Evolutionary conservation across 1,140 invertebrate species (phyloP).

Genomic region (Macrocentrus cingulum): DNA sequence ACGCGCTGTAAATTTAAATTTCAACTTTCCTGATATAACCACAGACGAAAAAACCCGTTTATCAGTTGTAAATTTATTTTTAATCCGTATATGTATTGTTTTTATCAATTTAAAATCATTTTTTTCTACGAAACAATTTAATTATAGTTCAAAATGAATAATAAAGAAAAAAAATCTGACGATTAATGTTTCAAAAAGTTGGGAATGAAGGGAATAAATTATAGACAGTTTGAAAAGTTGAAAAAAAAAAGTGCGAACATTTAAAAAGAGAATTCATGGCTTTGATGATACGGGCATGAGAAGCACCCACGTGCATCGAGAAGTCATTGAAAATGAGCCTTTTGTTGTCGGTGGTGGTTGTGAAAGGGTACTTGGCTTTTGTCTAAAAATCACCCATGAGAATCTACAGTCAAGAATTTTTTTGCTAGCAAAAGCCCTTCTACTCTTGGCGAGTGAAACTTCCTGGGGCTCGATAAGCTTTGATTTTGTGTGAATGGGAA

Average conservation of each 20-base stretch:
- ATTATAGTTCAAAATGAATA: too few species aligned
- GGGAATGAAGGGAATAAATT: neutral
- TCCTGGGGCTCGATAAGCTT: neutral
- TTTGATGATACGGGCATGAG: neutral
- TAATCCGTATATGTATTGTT: too few species aligned
- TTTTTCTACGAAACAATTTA: too few species aligned
- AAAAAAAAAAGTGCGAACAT: neutral
- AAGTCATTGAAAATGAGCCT: conserved; percentile 1
- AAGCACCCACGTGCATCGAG: neutral
- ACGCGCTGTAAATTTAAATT: too few species aligned
- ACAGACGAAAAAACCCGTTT: too few species aligned
- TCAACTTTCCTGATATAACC: too few species aligned
- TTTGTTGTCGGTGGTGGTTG: neutral
- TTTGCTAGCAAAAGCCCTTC: too few species aligned
- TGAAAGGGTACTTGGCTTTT: neutral
- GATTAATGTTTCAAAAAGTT: neutral
- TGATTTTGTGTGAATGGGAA: neutral
- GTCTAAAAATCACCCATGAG: neutral
- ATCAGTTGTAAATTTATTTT: too few species aligned
- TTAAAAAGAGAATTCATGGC: neutral
- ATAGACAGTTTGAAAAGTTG: neutral
- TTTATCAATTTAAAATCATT: too few species aligned
- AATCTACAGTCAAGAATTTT: too few species aligned
- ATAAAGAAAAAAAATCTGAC: too few species aligned
- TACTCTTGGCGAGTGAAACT: too few species aligned